Conservation (phyloP, 2,888 invertebrate species). For the Eilema griseolum region DNA sequence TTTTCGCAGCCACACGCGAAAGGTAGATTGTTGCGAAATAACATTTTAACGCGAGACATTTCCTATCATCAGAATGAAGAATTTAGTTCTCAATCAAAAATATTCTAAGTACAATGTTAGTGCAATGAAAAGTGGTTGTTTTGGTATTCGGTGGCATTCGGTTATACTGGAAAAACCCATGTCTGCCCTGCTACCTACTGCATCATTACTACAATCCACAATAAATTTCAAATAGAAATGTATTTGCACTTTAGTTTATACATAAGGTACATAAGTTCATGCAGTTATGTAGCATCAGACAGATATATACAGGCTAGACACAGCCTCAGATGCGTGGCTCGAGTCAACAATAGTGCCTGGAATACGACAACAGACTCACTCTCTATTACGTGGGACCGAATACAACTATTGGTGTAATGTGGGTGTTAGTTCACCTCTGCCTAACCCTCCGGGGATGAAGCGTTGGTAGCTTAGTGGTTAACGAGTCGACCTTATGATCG, state of each 20-base stretch:
- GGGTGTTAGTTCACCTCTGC: no score
- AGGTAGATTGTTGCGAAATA: conserved; percentile 15
- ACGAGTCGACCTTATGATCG: no score
- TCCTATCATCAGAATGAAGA: conserved; percentile 32
- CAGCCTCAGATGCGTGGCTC: no score
- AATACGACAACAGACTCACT: no score
- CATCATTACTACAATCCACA: background rate
- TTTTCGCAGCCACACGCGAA: conserved; percentile 9
- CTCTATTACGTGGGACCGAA: no score
- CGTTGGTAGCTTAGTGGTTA: no score
- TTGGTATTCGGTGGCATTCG: background rate
- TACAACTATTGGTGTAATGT: no score
- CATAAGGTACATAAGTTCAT: background rate
- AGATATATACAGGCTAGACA: no score
- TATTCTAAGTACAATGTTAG: background rate
- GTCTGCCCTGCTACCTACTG: no score
- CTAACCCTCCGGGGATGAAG: no score
- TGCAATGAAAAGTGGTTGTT: background rate
- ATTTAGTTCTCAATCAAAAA: conserved; percentile 25
- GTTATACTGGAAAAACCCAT: background rate
- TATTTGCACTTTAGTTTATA: background rate
- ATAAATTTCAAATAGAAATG: background rate
- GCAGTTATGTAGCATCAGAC: background rate
- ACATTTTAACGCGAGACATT: conserved; percentile 36
- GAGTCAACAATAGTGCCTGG: no score